Evolutionary conservation across 2,797 vertebrate genomes (phyloP).

Genomic region (Manis crassicaudata): DNA sequence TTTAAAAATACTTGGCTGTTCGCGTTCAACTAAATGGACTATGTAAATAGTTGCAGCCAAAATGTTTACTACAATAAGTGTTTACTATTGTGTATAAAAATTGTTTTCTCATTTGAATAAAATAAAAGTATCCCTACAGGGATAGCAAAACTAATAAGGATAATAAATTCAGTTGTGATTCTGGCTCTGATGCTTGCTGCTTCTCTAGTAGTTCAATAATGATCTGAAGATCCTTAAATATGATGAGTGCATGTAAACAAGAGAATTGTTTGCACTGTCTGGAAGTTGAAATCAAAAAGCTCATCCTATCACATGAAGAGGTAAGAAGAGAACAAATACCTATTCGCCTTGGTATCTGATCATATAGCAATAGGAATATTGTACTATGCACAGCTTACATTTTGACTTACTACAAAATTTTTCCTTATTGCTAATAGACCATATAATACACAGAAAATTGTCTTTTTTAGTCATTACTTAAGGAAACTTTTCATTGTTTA

Average conservation of each 20-base stretch:
- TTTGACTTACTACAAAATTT: constrained; percentile 18
- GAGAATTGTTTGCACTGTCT: neutral
- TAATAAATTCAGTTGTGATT: constrained; percentile 47
- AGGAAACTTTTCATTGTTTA: constrained; percentile 33
- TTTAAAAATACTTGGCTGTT: constrained; percentile 26
- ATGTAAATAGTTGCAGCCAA: neutral
- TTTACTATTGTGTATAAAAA: constrained; percentile 40
- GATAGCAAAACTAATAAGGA: constrained; percentile 50
- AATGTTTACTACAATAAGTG: neutral
- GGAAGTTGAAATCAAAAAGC: neutral
- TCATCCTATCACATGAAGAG: neutral
- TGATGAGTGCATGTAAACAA: constrained; percentile 26
- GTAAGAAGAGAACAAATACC: neutral
- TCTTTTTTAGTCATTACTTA: neutral
- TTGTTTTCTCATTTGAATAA: constrained; percentile 40
- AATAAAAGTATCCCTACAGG: constrained; percentile 35
- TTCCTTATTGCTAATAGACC: neutral
- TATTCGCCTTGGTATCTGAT: constrained; percentile 13
- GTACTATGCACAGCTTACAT: neutral
- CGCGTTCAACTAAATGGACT: neutral
- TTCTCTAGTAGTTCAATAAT: neutral
- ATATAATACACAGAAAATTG: constrained; percentile 42
- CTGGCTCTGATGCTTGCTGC: neutral
- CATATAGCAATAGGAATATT: neutral
- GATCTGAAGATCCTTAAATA: constrained; percentile 13